Base-by-base conservation (phyloP, 2,797 vertebrate genomes). In the Melanotaenia boesemani region DNA sequence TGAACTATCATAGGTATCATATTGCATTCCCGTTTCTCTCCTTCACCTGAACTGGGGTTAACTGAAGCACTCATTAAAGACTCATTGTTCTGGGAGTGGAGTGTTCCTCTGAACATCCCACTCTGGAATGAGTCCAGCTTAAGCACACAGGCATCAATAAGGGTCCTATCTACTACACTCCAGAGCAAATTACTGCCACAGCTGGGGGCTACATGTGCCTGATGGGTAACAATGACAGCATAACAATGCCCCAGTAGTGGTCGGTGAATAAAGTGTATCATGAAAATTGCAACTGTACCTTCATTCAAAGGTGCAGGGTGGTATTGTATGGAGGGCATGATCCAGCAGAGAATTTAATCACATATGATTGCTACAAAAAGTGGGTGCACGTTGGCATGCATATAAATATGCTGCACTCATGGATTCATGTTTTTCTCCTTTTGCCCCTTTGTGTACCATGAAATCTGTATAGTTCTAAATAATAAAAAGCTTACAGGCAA, bases 1-100 rank as follows among this genome's bases (percentile, higher is more conserved):
- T 89, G 74, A 89, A 58, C 80, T 89, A 88, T 91, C 86, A 91
- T 72, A 52, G 82, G 88, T 92, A 84, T 94, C 92, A 88, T 82
- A 89, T 94, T 87, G 63, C 93, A 73, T 79, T 10, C 48, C 68
- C 59, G 85, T 82, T 86, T 79, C 84, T 88, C 86, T 90, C 69
- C 83, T 86, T 88, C 82, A 89, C 78, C 80, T 90, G 83, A 84
- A 86, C 83, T 83, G 82, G 79, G 77, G 80, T 83, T 77, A 90
- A 82, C 82, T 80, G 76, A 85, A 83, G 64, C 56, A 41, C 83
- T 88, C 85, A 88, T 92, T 90, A 90, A 86, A 90, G 83, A 80
- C 81, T 77, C 68, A 84, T 84, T 89, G 81, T 91, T 86, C 50
- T 32, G 76, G 65, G 72, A 84, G 76, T 65, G 73, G 79, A 82